phyloP scores from a whole-genome alignment of 2,888 invertebrate species.

The Leptopterna dolabrata region DNA sequence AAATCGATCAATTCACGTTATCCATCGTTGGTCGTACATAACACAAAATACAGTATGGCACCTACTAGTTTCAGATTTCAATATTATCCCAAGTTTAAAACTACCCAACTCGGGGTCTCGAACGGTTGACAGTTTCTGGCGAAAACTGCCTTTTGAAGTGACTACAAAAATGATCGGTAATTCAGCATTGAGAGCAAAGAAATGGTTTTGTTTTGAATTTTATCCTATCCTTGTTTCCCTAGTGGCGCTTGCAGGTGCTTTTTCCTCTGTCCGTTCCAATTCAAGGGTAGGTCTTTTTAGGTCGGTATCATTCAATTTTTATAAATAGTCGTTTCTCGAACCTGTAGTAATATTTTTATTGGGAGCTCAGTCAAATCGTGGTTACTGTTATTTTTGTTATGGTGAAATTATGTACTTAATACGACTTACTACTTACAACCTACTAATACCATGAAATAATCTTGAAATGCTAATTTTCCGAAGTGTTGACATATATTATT shows the following conservation, averaged over 20 bases:
- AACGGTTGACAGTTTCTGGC: constrained; percentile 7
- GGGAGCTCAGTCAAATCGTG: not conserved
- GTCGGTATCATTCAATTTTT: not conserved
- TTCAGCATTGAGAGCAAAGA: not conserved
- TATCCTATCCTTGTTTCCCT: not conserved
- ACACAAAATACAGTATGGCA: not conserved
- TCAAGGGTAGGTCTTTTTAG: not conserved
- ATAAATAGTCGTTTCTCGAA: not conserved
- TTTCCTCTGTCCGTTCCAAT: constrained; percentile 2
- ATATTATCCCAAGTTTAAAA: not conserved
- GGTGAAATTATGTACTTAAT: not conserved
- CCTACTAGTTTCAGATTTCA: constrained; percentile 7
- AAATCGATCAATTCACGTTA: not conserved
- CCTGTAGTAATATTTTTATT: not conserved
- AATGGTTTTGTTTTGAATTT: constrained; percentile 4
- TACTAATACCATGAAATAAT: not conserved
- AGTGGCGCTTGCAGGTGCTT: constrained; percentile 11
- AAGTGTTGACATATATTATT: not conserved
- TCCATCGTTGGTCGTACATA: not conserved
- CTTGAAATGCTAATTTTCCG: not conserved
- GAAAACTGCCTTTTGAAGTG: constrained; percentile 7
- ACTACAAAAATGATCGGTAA: constrained; percentile 2
- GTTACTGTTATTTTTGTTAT: not conserved
- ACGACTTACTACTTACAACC: not conserved
- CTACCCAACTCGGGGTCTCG: not conserved